Base-by-base conservation (phyloP, 2,113 vertebrate genomes). In the Erythrolamprus reginae region DNA sequence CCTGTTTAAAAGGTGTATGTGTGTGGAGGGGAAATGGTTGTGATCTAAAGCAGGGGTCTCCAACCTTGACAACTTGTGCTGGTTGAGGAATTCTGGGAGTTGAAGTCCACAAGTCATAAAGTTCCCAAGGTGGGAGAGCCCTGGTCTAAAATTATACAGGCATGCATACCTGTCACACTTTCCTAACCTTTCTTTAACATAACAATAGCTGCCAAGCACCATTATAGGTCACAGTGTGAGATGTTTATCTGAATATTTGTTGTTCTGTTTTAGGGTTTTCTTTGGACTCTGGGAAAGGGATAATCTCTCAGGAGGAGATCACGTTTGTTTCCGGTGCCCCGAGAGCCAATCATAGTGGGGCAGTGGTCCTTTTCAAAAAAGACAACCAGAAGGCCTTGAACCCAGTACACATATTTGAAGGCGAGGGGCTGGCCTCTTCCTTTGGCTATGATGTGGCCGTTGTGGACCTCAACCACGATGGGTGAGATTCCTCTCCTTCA, bases 361-460 rank as follows among this genome's bases (percentile, higher is more conserved):
- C 98, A 56, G 99, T 99, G 88, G 97, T 99, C 90, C 95, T 99
- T 91, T 89, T 99, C 89, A 98, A 94, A 94, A 98, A 97, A 91
- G 97, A 97, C 65, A 93, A 82, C 56, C 98, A 98, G 48, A 94
- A 94, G 87, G 96, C 96, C 0, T 98, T 99, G 58, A 96, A 97
- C 0, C 95, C 97, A 0, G 98, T 98, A 89, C 95, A 98, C 94
- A 96, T 97, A 56, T 97, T 99, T 88, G 95, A 98, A 77, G 99
- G 99, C 33, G 98, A 98, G 70, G 98, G 99, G 7, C 96, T 99
- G 93, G 99, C 98, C 1, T 99, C 99, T 65, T 99, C 98, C 0
- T 99, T 99, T 33, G 99, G 99, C 95, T 99, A 99, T 9, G 98
- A 99, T 2, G 97, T 99, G 90, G 97, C 99, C 2, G 98, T 99